These are phyloP conservation scores for Melanotaenia maccullochi DNA, from an alignment of 2,797 vertebrate species.

Conservation along the genomic window DNA sequence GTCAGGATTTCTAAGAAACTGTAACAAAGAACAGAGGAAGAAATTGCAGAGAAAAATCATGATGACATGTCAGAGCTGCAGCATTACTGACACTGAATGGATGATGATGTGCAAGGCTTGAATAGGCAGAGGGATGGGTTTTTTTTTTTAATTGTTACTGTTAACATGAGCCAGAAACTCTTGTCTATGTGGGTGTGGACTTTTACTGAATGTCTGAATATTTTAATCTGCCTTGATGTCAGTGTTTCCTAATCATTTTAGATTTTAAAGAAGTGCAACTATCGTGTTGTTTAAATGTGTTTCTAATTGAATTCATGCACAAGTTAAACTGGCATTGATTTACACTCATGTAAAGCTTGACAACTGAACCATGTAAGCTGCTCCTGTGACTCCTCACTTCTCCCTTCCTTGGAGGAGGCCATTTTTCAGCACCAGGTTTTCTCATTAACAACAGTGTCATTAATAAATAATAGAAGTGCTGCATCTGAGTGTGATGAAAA, in stretches of 20 bases:
- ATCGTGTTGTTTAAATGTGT: background rate
- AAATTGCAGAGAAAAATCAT: background rate
- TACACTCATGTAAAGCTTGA: background rate
- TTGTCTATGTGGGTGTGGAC: background rate
- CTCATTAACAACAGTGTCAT: slow-evolving; percentile 11
- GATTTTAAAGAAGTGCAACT: background rate
- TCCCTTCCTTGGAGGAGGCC: background rate
- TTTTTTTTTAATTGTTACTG: slow-evolving; percentile 3
- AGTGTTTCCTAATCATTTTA: background rate
- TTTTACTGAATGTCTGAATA: slow-evolving; percentile 1
- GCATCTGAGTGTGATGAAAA: slow-evolving; percentile 22
- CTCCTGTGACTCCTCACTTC: slow-evolving; percentile 29
- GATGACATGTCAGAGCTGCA: background rate
- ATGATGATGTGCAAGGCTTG: background rate
- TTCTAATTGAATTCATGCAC: background rate
- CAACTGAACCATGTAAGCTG: background rate
- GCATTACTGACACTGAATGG: background rate
- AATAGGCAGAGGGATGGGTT: background rate
- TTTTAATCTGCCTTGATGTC: background rate
- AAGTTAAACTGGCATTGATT: background rate
- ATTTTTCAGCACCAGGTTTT: slow-evolving; percentile 13
- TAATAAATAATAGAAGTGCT: slow-evolving; percentile 46
- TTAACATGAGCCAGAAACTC: background rate
- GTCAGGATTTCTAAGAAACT: slow-evolving; percentile 11
- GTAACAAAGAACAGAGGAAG: slow-evolving; percentile 1